Evolutionary conservation across 2,113 vertebrate genomes (phyloP).

Genomic region (Psammodynastes pulverulentus): DNA sequence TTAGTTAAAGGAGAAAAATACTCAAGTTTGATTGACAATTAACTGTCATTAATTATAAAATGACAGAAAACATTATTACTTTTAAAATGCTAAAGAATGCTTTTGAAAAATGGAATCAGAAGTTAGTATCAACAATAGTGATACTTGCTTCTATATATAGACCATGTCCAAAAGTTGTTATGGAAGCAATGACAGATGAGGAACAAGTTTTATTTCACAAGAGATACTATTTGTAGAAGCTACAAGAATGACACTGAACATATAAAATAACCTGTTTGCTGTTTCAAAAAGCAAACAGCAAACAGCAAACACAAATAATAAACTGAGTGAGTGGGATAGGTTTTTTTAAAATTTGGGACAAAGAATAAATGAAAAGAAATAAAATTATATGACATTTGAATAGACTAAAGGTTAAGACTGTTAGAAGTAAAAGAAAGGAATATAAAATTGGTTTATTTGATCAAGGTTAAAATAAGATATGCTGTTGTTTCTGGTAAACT

Average conservation of each 20-base stretch:
- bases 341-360: neutral
- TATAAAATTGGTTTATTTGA: neutral
- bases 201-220: neutral
- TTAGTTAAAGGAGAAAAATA: neutral
- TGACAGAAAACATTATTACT: neutral
- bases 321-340: neutral
- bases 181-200: neutral
- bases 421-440: neutral
- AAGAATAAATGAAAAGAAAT: neutral
- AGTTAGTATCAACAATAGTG: neutral
- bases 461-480: neutral
- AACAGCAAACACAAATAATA: neutral
- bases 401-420: neutral
- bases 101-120: neutral
- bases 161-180: neutral
- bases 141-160: neutral
- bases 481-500: neutral
- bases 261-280: neutral
- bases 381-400: neutral
- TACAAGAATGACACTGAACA: neutral
- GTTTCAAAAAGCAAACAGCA: neutral
- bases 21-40: neutral
- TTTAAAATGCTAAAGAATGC: neutral
- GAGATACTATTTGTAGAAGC: neutral
- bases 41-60: neutral